These are phyloP conservation scores for Typhlomys cinereus DNA, from an alignment of 2,113 vertebrate species.

Conservation along the genomic window DNA sequence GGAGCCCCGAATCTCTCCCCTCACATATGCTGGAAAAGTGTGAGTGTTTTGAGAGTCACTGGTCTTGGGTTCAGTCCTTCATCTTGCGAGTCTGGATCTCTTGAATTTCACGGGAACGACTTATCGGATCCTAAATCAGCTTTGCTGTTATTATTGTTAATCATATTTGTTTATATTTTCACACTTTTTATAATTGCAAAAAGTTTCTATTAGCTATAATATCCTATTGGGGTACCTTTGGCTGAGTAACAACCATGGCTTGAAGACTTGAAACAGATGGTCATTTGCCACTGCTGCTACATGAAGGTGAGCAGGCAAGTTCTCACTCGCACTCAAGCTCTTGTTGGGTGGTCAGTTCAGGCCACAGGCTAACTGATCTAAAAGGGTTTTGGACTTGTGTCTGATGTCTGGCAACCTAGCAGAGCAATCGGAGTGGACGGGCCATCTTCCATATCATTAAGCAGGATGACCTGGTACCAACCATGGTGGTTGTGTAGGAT, in stretches of 20 bases:
- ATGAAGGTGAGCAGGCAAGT: not conserved
- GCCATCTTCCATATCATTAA: not conserved
- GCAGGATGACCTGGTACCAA: not conserved
- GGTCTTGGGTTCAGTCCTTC: not conserved
- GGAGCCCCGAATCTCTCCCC: not conserved
- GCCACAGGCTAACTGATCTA: not conserved
- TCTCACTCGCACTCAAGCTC: not conserved
- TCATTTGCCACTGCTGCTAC: not conserved
- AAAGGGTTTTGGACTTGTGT: not conserved
- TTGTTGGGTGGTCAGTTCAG: no score
- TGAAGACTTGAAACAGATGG: not conserved
- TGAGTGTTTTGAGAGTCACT: not conserved
- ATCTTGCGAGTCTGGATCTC: not conserved
- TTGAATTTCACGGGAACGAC: not conserved
- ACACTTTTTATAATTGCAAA: no score
- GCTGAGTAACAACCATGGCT: not conserved
- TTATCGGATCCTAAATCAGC: not conserved
- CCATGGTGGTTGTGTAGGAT: not conserved
- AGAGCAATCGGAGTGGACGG: not conserved
- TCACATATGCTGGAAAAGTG: not conserved
- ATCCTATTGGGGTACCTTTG: not conserved
- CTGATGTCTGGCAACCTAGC: not conserved
- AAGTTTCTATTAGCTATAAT: not conserved
- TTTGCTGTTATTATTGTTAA: not conserved
- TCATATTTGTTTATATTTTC: no score